Base-by-base conservation (phyloP, 2,797 vertebrate genomes). In the Brachyrhaphis roseni region DNA sequence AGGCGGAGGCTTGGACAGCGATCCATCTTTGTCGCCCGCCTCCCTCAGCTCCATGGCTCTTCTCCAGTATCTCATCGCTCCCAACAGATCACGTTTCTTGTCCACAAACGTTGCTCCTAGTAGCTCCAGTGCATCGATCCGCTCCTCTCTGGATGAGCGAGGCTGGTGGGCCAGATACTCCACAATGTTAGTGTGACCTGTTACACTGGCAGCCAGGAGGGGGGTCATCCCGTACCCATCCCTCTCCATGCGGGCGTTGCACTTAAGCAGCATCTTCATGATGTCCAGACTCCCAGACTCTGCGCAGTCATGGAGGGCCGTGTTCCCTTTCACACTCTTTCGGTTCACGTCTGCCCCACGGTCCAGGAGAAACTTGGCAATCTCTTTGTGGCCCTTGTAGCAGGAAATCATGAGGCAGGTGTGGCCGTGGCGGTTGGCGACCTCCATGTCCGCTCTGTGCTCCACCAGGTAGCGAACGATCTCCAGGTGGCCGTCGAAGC, bases 361-460 rank as follows among this genome's bases (percentile, higher is more conserved):
- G 93, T 99, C 97, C 82, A 99, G 95, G 76, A 99, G 93, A 89
- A 98, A 99, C 87, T 96, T 96, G 20, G 98, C 97, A 3, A 99
- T 99, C 86, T 99, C 98, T 23, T 96, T 95, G 93, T 99, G 98
- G 86, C 98, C 98, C 87, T 99, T 99, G 90, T 99, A 99, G 88
- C 98, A 99, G 6, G 98, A 97, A 86, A 99, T 99, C 98, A 99
- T 99, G 84, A 99, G 93, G 88, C 98, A 99, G n/a, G 98, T 99
- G 90, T 99, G 98, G 1, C 98, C 98, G 34, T 99, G 98, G 55
- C 98, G 94, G 94, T 99, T 99, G 41, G 98, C 98, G 15, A 99
- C 98, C 92, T 99, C 98, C 96, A 99, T 95, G 93, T 99, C 97
- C 0, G 98, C 98, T 5, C 95, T 93, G 39, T 97, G 97, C 90